These are phyloP conservation scores for Gastracanthus pulcherrimus DNA, from an alignment of 2,888 invertebrate genomes.

Conservation along the genomic window DNA sequence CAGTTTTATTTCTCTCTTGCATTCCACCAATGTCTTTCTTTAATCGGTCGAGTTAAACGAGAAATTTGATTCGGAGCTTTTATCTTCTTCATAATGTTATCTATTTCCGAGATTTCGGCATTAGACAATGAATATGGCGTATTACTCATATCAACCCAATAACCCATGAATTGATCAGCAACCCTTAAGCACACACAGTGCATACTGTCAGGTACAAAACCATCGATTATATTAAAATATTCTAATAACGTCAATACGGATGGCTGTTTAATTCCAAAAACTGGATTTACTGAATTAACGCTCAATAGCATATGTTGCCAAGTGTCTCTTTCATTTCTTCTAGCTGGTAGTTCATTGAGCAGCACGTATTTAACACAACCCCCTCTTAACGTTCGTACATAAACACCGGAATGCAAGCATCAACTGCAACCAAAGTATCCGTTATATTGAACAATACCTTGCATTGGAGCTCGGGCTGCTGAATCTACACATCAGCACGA, in stretches of 20 bases:
- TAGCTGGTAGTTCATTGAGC: background rate
- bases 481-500: background rate
- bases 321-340: background rate
- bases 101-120: background rate
- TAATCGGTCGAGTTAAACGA: constrained; percentile 39
- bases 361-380: background rate
- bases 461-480: background rate
- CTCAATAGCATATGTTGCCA: background rate
- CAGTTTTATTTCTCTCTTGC: constrained; percentile 55
- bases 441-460: background rate
- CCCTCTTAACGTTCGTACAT: too few relatives aligned
- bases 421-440: background rate
- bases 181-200: constrained; percentile 51
- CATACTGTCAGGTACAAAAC: constrained; percentile 56
- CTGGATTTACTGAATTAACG: background rate
- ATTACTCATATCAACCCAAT: constrained; percentile 8
- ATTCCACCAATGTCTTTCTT: constrained; percentile 46
- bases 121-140: background rate
- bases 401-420: background rate
- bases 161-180: constrained; percentile 45
- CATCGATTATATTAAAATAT: constrained; percentile 45
- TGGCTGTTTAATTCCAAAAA: constrained; percentile 22
- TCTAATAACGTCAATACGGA: background rate
- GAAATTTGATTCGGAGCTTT: constrained; percentile 40
- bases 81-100: constrained; percentile 7